Base-by-base conservation (phyloP, 1,140 invertebrate genomes). In the Nasonia giraulti region DNA sequence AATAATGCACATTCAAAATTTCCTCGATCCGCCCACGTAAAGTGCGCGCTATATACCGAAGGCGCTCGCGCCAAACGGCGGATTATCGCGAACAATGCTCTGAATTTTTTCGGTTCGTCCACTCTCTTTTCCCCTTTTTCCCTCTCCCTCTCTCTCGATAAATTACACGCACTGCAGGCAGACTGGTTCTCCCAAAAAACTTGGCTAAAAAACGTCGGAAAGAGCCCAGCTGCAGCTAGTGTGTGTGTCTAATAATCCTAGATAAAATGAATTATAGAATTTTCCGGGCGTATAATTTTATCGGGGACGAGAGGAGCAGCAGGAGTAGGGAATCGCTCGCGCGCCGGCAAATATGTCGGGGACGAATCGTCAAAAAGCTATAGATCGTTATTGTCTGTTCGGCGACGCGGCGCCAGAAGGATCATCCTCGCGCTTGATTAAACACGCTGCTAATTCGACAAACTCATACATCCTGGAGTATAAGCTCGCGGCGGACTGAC, bases 381-480 rank as follows among this genome's bases (percentile, higher is more conserved):
- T 86, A 85, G 87, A 86, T 87, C 84, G 86, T 86, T 86, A 84
- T 84, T 85, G 86, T 86, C 85, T 86, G 82, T 37, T 68, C 77
- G 31, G 47, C 55, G 20, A n/a, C 37, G 23, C 78, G 75, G 79
- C 74, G 80, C 82, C 87, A 88, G 89, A 89, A 89, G 89, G 89
- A 90, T 89, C 89, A 90, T 89, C 88, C 89, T 89, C 89, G 88
- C 87, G 89, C 88, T 89, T 90, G 89, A 90, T 90, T 90, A 90
- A 90, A 89, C 89, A 90, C 86, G 86, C 81, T 87, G 88, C 89
- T 90, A 90, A 90, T 90, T 90, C 89, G 89, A 89, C 89, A 90
- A 90, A 90, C 89, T 90, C 89, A 90, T 90, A 90, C 89, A 90
- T 90, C 87, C 89, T 89, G 87, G 89, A 89, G 88, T 89, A 85